Evolutionary conservation across 1,140 invertebrate genomes (phyloP).

Genomic region (Panagrolaimus sp.): DNA sequence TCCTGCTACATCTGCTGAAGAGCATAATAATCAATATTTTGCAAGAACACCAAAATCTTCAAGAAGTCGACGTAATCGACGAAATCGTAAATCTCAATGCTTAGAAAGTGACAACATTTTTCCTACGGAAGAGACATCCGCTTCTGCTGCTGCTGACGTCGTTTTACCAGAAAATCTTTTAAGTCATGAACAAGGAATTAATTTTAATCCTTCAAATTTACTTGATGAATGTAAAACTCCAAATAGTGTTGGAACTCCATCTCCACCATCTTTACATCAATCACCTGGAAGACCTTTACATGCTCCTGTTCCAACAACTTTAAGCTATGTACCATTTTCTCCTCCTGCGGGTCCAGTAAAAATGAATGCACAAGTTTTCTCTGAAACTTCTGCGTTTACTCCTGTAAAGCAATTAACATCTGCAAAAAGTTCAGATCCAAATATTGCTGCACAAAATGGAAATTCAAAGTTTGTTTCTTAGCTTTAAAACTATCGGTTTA

Average conservation of each 20-base stretch:
- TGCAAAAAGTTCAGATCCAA: too few relatives aligned
- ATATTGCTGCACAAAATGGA: too few relatives aligned
- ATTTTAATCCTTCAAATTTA: too few relatives aligned
- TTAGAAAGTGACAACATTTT: too few relatives aligned
- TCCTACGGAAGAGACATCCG: too few relatives aligned
- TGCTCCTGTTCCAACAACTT: not conserved
- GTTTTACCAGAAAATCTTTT: too few relatives aligned
- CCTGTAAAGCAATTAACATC: not conserved
- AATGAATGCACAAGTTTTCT: not conserved
- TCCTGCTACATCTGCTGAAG: not conserved
- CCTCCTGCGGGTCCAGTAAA: not conserved
- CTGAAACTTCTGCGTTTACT: constrained; percentile 3
- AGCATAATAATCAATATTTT: not conserved
- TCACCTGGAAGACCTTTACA: not conserved
- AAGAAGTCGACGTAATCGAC: not conserved
- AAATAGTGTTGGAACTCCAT: too few relatives aligned
- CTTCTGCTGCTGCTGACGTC: too few relatives aligned
- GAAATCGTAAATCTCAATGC: not conserved
- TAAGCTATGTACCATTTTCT: constrained; percentile 7
- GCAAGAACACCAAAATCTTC: not conserved
- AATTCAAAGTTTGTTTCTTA: too few relatives aligned
- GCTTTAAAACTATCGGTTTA: too few relatives aligned
- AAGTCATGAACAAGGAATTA: too few relatives aligned
- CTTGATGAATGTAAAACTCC: too few relatives aligned
- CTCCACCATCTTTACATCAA: not conserved